phyloP scores from a whole-genome alignment of 1,140 invertebrate species.

The Globodera ellingtonae region DNA sequence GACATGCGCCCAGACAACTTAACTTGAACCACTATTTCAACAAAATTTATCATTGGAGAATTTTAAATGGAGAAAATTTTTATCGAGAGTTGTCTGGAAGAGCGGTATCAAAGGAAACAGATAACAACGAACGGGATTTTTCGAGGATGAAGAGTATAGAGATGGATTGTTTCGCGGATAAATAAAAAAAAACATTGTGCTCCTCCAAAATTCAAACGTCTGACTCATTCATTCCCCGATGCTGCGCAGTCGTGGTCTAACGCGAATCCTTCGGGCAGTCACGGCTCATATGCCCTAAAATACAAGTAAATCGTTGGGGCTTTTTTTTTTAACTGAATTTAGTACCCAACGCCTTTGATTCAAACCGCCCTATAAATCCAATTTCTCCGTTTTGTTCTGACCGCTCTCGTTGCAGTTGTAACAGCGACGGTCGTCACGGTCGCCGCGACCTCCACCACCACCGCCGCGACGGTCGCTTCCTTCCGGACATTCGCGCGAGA shows the following conservation, averaged over 20 bases:
- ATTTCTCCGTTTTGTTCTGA: background rate
- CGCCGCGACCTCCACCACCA: slow-evolving; percentile 8
- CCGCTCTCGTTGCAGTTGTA: slow-evolving; percentile 27
- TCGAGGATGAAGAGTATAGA: background rate
- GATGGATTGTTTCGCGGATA: background rate
- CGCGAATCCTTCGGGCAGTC: slow-evolving; percentile 17
- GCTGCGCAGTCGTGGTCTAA: background rate
- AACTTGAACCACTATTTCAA: background rate
- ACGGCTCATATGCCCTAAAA: slow-evolving; percentile 28
- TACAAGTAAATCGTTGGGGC: background rate
- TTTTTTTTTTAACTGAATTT: no score
- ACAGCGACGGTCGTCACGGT: slow-evolving; percentile 16
- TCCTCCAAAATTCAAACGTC: slow-evolving; percentile 1
- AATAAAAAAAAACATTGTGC: background rate
- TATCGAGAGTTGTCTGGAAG: no score
- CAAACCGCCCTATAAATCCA: background rate
- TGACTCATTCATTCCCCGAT: background rate
- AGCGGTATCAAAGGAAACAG: background rate
- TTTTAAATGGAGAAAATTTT: no score
- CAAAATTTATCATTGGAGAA: background rate
- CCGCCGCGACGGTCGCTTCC: slow-evolving; percentile 17
- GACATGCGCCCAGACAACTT: no score
- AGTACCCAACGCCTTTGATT: no score
- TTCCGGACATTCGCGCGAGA: slow-evolving; percentile 30
- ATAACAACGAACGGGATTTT: background rate